Percentiles rank a stretch among this genome's conserved stretches.
phyloP scores from a whole-genome alignment of 2,888 invertebrate species.

The Dione vanillae region DNA sequence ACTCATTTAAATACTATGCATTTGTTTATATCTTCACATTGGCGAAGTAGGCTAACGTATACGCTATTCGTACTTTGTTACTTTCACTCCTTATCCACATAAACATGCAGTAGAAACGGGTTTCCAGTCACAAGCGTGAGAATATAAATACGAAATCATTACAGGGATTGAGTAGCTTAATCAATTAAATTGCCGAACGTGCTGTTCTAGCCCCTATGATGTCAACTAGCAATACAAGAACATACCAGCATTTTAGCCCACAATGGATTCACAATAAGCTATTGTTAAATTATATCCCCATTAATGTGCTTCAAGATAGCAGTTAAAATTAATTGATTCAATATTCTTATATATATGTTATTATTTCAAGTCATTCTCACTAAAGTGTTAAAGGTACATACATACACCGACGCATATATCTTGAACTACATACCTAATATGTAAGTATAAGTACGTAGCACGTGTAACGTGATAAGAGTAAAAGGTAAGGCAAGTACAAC shows the following conservation, averaged over 20 bases:
- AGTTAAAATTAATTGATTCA: neutral
- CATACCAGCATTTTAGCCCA: conserved; percentile 4
- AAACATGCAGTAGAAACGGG: conserved; percentile 51
- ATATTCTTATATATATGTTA: neutral
- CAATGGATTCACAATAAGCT: conserved; percentile 3
- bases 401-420: neutral
- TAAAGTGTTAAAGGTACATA: conserved; percentile 16
- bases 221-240: conserved; percentile 15
- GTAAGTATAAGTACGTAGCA: conserved; percentile 62
- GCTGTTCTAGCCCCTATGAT: conserved; percentile 13
- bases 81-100: conserved; percentile 64
- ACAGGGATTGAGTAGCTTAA: conserved; percentile 26
- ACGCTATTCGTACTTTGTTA: conserved; percentile 50
- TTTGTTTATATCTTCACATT: conserved; percentile 52
- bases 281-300: neutral
- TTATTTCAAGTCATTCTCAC: neutral
- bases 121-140: conserved; percentile 47
- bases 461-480: conserved; percentile 69
- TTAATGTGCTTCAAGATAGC: neutral
- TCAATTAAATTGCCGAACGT: conserved; percentile 34
- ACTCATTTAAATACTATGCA: conserved; percentile 57
- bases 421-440: neutral
- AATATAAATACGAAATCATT: conserved; percentile 40
- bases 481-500: conserved; percentile 52
- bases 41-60: conserved; percentile 46